Conservation (phyloP, 1,140 invertebrate genomes). For the Trinorchestia longiramus region DNA sequence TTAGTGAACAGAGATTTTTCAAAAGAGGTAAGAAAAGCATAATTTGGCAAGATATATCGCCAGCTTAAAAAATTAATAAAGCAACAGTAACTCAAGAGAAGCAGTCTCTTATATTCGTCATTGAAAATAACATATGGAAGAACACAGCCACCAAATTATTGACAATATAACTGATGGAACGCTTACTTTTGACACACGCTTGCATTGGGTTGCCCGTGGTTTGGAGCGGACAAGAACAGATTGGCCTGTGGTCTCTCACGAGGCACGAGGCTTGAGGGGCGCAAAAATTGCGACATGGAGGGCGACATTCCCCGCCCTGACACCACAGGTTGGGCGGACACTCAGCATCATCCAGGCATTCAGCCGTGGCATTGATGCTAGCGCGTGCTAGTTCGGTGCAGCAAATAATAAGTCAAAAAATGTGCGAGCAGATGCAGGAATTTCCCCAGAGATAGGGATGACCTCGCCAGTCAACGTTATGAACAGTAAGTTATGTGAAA, state of each 20-base stretch:
- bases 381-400: conserved; percentile 14
- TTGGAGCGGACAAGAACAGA: conserved; percentile 68
- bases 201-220: conserved; percentile 74
- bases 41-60: neutral
- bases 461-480: neutral
- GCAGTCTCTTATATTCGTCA: conserved; percentile 87
- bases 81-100: conserved; percentile 83
- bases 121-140: conserved; percentile 70
- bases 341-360: conserved; percentile 60
- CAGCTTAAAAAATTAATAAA: neutral
- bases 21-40: conserved; percentile 64
- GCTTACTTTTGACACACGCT: conserved; percentile 73
- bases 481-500: neutral
- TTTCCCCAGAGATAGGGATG: neutral
- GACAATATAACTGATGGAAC: conserved; percentile 67
- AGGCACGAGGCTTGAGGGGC: conserved; percentile 68
- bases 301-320: conserved; percentile 66
- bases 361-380: conserved; percentile 42
- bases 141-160: neutral
- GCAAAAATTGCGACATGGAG: conserved; percentile 68
- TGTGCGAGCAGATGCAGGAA: neutral
- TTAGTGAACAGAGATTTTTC: conserved; percentile 68
- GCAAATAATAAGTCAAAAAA: neutral
- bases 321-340: conserved; percentile 68
- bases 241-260: conserved; percentile 67